Evolutionary conservation across 2,797 vertebrate species (phyloP).

Genomic region (Phoxinus dragarum): DNA sequence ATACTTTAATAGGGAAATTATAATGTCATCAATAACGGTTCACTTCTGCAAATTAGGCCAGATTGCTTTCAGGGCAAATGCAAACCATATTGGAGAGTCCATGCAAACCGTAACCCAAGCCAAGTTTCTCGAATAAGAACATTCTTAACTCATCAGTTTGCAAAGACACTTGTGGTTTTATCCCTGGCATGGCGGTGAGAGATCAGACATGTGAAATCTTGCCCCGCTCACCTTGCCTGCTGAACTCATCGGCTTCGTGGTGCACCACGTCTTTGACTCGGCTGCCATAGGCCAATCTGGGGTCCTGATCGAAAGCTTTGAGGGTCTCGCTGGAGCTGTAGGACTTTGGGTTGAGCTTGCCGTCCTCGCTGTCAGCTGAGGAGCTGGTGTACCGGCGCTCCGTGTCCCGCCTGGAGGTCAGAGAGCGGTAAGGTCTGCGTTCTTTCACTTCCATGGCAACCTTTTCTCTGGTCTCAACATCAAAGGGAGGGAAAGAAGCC

Average conservation of each 20-base stretch:
- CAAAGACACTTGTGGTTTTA: not conserved
- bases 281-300: constrained; percentile 87
- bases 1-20: constrained; percentile 32
- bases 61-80: constrained; percentile 14
- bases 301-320: constrained; percentile 97
- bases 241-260: constrained; percentile 94
- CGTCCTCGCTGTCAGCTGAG: constrained; percentile 93
- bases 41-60: constrained; percentile 17
- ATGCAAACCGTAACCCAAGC: not conserved
- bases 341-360: constrained; percentile 90
- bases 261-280: constrained; percentile 95
- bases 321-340: constrained; percentile 99
- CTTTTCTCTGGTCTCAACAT: constrained; percentile 79
- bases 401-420: constrained; percentile 90
- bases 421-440: constrained; percentile 95
- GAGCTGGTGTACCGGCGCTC: constrained; percentile 97
- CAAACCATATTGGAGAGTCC: not conserved
- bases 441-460: constrained; percentile 97
- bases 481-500: constrained; percentile 67
- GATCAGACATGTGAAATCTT: not conserved
- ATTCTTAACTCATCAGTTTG: not conserved
- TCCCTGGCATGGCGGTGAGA: not conserved
- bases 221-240: constrained; percentile 83
- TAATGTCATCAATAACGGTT: constrained; percentile 29
- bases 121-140: not conserved